Percentiles rank a stretch among this genome's conserved stretches.
phyloP scores from a whole-genome alignment of 2,113 vertebrate species.

The Turdus rufiventris region DNA sequence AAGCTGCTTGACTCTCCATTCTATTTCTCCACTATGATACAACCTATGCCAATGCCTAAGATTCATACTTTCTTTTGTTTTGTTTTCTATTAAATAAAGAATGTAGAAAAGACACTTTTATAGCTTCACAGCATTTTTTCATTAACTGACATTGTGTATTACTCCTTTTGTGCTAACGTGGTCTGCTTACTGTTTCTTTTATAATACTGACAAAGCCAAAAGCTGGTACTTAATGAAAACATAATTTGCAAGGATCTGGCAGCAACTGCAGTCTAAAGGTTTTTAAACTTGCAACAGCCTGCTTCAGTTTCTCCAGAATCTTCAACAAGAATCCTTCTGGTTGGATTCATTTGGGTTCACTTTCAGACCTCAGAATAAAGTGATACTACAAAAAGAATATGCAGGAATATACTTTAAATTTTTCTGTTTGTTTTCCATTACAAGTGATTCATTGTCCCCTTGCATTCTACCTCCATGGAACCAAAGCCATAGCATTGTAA shows the following conservation, averaged over 20 bases:
- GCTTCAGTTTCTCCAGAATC: neutral
- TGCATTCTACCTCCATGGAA: neutral
- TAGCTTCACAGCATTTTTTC: neutral
- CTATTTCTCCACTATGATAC: neutral
- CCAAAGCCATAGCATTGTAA: rapidly evolving
- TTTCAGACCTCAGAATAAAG: neutral
- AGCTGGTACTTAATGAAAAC: neutral
- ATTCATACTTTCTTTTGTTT: neutral
- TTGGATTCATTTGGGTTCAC: neutral
- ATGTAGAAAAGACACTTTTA: neutral
- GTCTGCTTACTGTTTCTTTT: neutral
- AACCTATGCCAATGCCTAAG: neutral
- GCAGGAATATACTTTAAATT: neutral
- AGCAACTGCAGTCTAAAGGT: neutral
- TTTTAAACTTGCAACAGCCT: neutral
- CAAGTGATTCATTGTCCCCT: neutral
- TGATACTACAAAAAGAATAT: neutral
- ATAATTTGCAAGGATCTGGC: neutral
- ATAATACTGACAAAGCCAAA: neutral
- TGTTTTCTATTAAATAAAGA: neutral
- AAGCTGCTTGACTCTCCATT: neutral
- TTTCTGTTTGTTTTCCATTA: neutral
- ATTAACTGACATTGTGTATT: neutral
- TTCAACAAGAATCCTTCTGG: neutral
- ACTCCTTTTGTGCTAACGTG: neutral